Evolutionary conservation across 2,888 invertebrate species (phyloP), one percentile per base, ranked within the genome.

Genomic region (Cynaeus angustus): DNA sequence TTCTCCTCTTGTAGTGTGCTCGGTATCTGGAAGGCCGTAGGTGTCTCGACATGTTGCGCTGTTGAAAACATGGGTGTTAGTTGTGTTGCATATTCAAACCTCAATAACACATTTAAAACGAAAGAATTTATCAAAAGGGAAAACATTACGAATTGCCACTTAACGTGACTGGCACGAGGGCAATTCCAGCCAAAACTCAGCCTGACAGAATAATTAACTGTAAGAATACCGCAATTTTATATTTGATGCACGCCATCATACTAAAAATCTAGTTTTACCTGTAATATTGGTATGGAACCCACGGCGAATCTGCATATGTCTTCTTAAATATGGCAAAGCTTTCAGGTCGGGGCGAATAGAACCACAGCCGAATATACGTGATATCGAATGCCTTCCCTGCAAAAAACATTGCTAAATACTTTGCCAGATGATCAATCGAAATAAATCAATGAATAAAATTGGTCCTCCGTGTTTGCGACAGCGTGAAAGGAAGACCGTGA

Each of bases 311-410:
- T 82, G 92, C 93, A 69, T 88, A 89, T 45, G 89, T 90, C 77
- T 95, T 91, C 84, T 97, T 98, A 86, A 94, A 98, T 78, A 99
- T 94, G 14, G 96, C 94, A 86, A 99, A 99, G 84, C 98, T 98
- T 83, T 99, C 98, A 0, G 99, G 99, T 66, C 99, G 89, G 0
- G 98, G 97, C 0, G 98, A 97, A 81, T 96, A 94, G 87, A 98
- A 99, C 81, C 95, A 91, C 66, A 99, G 88, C 61, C 97, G 89
- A 16, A 99, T 93, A 85, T 99, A 99, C 0, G 98, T 99, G 73
- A 99, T 97, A 82, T 99, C 98, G 85, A 95, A 99, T 0, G 97
- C 91, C 86, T 99, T 99, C 33, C 94, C 98, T 98, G 86, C 10
- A 88, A 86, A 68, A 72, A 74, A 76, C 28, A 28, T 28, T 28